Base-by-base conservation (phyloP, 2,113 vertebrate species). In the Ptilorrhoa leucosticta region DNA sequence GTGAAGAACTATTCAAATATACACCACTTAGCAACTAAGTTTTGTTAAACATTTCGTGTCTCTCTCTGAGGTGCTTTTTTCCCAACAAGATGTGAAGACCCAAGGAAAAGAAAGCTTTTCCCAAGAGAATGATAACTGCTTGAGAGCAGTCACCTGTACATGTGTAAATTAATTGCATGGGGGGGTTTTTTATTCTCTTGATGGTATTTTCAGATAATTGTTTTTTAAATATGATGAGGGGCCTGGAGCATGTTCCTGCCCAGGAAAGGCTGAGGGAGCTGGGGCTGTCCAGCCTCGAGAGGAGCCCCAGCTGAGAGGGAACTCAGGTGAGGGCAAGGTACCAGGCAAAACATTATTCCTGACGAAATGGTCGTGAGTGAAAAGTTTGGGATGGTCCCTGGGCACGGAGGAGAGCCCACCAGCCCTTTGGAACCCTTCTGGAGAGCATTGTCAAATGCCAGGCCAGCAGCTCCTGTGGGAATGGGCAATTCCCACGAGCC, bases 361-460 rank as follows among this genome's bases (percentile, higher is more conserved):
- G 27, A 23, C 35, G 61, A 60, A 70, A 45, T 1, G 9, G 39
- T 10, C 26, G 2, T 4, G 28, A 31, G 15, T 19, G 56, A 47
- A 23, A 37, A 45, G 35, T 4, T 33, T 40, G 64, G n/a, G 68
- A 23, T 10, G 28, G 33, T 23, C 17, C 17, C 4, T 8, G 40
- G 64, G 31, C 20, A 7, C 1, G 1, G 1, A 13, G 3, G 9
- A 15, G 30, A 65, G 23, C 35, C 44, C 68, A 31, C 1, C 10
- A 42, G 50, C 35, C 37, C 21, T 11, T 9, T 50, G 57, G 35
- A 75, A 30, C 5, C n/a, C 47, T 23, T 50, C 50, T 13, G 17
- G 28, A 35, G 1, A 40, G 23, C 53, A 26, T 10, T 50, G 37
- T 15, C 40, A 19, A 15, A 42, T 6, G 30, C 7, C 16, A 40